Base-by-base conservation (phyloP, 1,140 invertebrate genomes). In the Sycobia sp. region DNA sequence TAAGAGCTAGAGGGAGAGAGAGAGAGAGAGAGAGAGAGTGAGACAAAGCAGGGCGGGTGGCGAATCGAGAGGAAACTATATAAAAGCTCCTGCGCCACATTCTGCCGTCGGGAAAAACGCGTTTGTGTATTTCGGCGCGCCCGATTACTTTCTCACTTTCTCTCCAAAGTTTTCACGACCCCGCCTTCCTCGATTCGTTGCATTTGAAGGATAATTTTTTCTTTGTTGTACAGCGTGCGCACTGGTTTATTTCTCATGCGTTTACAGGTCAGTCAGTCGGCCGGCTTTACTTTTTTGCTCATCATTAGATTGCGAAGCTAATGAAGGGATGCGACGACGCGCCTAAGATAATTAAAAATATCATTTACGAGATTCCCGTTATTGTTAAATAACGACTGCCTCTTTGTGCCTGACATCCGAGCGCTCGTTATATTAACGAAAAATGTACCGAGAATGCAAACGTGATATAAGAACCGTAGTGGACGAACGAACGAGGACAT, bases 291-390 rank as follows among this genome's bases (percentile, higher is more conserved):
- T n/a, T n/a, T n/a, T n/a, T n/a, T n/a, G n/a, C n/a, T n/a, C n/a
- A n/a, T n/a, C n/a, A n/a, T n/a, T n/a, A n/a, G n/a, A n/a, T n/a
- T n/a, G n/a, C n/a, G n/a, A n/a, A n/a, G n/a, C n/a, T n/a, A n/a
- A n/a, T n/a, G n/a, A n/a, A n/a, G n/a, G n/a, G n/a, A n/a, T n/a
- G n/a, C n/a, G n/a, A n/a, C n/a, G n/a, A n/a, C n/a, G n/a, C n/a
- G n/a, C n/a, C 18, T 18, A 32, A 38, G 50, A 39, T 56, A 62
- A 62, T 56, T 49, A 53, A 62, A 62, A 62, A 49, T 18, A 25
- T 27, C 13, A 62, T 62, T 62, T 56, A 62, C 49, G 60, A 22
- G 16, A 1, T 49, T 41, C 13, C 39, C 47, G 20, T n/a, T 32
- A 0, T 16, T 50, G 11, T 46, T 62, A 16, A 54, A 46, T 34